Percentiles rank a stretch among this genome's conserved stretches.
phyloP scores from a whole-genome alignment of 2,888 invertebrate genomes.

The Adelognathus sp. region DNA sequence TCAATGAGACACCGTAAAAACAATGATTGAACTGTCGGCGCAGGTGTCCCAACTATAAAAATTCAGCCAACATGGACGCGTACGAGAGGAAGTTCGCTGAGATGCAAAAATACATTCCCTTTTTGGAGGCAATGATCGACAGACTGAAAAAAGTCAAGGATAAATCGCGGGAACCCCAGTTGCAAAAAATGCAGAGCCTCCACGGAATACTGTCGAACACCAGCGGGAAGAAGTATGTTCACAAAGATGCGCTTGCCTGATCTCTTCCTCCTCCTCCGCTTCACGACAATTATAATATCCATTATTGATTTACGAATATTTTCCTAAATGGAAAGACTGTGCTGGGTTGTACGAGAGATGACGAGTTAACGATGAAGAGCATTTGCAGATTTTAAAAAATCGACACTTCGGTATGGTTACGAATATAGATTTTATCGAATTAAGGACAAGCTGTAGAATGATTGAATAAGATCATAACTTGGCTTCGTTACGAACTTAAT shows the following conservation, averaged over 20 bases:
- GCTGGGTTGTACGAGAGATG: constrained; percentile 1
- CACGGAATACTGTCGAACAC: constrained; percentile 85
- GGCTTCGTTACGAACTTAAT: not conserved
- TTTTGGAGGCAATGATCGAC: constrained; percentile 87
- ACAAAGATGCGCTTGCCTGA: constrained; percentile 38
- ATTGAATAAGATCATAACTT: not conserved
- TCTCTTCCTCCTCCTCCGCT: constrained; percentile 11
- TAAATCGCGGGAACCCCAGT: constrained; percentile 81
- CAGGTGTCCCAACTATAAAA: constrained; percentile 62
- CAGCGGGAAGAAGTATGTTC: constrained; percentile 84
- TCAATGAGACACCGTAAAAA: constrained; percentile 34
- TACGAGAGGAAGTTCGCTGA: constrained; percentile 86
- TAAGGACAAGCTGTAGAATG: not conserved
- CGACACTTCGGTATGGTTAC: constrained; percentile 12
- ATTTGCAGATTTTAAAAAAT: constrained; percentile 24
- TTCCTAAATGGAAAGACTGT: not conserved
- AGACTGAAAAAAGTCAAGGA: constrained; percentile 84
- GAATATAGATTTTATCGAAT: not conserved
- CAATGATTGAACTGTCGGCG: constrained; percentile 58
- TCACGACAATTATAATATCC: not conserved
- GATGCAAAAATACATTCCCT: constrained; percentile 88
- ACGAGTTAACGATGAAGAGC: constrained; percentile 11
- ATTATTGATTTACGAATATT: constrained; percentile 17
- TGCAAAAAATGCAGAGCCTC: constrained; percentile 85
- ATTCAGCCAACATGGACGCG: constrained; percentile 76